phyloP scores from a whole-genome alignment of 2,797 vertebrate species.

The Anabas testudineus region DNA sequence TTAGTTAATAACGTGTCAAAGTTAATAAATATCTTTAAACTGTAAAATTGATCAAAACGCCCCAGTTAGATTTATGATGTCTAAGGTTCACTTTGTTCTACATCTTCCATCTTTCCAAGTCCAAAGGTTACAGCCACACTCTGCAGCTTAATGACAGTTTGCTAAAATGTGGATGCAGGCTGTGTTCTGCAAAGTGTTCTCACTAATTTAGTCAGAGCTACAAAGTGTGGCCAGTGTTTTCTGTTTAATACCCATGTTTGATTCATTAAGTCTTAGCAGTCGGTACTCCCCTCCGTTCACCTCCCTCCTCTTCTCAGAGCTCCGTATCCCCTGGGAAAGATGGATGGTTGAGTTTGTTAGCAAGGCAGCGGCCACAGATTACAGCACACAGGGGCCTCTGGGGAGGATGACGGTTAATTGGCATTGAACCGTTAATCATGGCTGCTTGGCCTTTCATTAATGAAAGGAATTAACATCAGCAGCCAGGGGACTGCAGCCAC shows the following conservation, averaged over 20 bases:
- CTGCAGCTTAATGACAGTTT: constrained; percentile 6
- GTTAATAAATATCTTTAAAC: not conserved
- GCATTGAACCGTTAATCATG: constrained; percentile 79
- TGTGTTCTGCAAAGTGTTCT: constrained; percentile 30
- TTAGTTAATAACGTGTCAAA: constrained; percentile 12
- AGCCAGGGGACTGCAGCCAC: constrained; percentile 54
- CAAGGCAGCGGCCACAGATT: constrained; percentile 69
- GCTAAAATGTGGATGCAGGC: not conserved
- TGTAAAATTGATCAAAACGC: constrained; percentile 16
- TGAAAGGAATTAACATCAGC: constrained; percentile 73
- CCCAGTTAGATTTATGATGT: constrained; percentile 26
- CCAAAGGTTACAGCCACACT: constrained; percentile 16
- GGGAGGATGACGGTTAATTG: constrained; percentile 78
- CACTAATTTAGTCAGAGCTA: constrained; percentile 26
- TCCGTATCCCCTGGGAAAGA: constrained; percentile 55
- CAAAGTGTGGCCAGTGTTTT: constrained; percentile 8
- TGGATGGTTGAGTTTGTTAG: constrained; percentile 64
- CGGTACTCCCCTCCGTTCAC: constrained; percentile 22
- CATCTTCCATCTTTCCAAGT: constrained; percentile 19
- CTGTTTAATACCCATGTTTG: constrained; percentile 37
- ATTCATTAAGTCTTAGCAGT: constrained; percentile 60
- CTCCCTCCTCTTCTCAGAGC: constrained; percentile 39
- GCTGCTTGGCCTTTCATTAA: constrained; percentile 69
- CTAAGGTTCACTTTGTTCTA: constrained; percentile 6
- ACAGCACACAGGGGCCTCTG: constrained; percentile 55